Evolutionary conservation across 2,113 vertebrate species (phyloP).

Genomic region (Clarias magur): DNA sequence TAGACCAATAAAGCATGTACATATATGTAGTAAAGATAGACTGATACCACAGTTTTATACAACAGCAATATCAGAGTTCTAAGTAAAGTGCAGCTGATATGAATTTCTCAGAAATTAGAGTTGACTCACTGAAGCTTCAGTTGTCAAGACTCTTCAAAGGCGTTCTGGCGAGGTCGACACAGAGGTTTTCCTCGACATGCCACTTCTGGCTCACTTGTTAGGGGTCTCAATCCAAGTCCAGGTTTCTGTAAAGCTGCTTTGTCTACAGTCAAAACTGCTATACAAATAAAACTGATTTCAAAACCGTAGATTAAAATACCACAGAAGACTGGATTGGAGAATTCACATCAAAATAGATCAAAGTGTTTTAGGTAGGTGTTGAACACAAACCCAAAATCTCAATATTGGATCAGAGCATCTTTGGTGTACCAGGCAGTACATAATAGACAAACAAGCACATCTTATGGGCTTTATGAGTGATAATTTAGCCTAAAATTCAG

Average conservation of each 20-base stretch:
- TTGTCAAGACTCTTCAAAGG: not conserved
- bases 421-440: not conserved
- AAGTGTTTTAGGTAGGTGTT: not conserved
- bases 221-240: not conserved
- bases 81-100: not conserved
- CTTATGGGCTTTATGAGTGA: not conserved
- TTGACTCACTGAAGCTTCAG: not conserved
- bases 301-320: not conserved
- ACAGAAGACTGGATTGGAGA: not conserved
- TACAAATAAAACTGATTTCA: not conserved
- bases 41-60: not conserved
- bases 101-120: not conserved
- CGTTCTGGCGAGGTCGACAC: not conserved
- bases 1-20: not conserved
- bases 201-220: not conserved
- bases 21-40: not conserved
- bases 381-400: not conserved
- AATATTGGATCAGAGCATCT: not conserved
- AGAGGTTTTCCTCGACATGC: not conserved
- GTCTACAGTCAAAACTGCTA: not conserved
- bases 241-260: not conserved
- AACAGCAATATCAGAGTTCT: not conserved
- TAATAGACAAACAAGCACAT: not conserved
- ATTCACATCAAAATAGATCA: too few species aligned
- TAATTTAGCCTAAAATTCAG: not conserved